phyloP scores from a whole-genome alignment of 2,888 invertebrate genomes.

The Noctua comes region DNA sequence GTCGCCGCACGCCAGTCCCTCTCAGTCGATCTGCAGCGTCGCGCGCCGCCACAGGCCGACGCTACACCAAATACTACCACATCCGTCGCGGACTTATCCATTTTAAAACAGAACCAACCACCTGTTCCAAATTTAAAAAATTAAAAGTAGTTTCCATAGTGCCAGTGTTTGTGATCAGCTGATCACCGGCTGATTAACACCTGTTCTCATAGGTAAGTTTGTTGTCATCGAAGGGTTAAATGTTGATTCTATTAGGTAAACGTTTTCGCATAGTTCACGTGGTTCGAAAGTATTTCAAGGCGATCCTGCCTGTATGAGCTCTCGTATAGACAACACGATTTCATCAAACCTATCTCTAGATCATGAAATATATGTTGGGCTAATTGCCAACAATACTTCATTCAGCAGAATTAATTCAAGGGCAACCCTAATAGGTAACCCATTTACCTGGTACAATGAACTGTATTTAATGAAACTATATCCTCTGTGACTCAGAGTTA shows the following conservation, averaged over 20 bases:
- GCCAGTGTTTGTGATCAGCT: constrained; percentile 63
- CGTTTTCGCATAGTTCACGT: constrained; percentile 87
- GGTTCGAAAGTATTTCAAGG: constrained; percentile 90
- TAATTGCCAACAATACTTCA: constrained; percentile 36
- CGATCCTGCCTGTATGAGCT: constrained; percentile 82
- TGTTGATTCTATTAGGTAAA: constrained; percentile 82
- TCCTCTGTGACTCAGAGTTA: constrained; percentile 19
- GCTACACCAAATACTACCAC: constrained; percentile 61
- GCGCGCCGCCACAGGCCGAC: constrained; percentile 80
- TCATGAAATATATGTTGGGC: constrained; percentile 44
- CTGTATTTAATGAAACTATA: constrained; percentile 7
- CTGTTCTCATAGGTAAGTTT: constrained; percentile 79
- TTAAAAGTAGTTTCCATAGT: constrained; percentile 55
- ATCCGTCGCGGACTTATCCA: constrained; percentile 63
- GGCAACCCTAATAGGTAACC: constrained; percentile 12
- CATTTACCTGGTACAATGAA: constrained; percentile 25
- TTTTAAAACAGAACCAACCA: constrained; percentile 65
- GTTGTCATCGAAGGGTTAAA: constrained; percentile 71
- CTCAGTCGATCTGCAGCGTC: constrained; percentile 86
- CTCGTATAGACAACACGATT: constrained; percentile 71
- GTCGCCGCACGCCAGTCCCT: constrained; percentile 57
- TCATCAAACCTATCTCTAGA: constrained; percentile 61
- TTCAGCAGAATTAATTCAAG: constrained; percentile 43
- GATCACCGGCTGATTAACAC: constrained; percentile 64
- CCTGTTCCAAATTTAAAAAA: constrained; percentile 54